phyloP scores from a whole-genome alignment of 2,113 vertebrate species.

The Lates calcarifer region DNA sequence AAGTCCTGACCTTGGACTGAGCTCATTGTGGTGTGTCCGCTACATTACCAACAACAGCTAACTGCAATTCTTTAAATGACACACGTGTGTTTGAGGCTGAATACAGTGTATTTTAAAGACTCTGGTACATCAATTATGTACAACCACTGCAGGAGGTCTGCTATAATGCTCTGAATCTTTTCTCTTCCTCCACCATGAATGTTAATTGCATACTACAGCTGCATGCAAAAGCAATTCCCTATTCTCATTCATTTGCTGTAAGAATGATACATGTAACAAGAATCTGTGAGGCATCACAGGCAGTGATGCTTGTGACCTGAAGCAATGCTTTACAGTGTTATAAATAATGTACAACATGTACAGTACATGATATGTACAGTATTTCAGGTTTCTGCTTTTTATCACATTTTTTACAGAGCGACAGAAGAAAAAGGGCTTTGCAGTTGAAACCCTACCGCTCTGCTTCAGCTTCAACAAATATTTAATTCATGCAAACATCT shows the following conservation, averaged over 20 bases:
- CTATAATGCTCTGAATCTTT: constrained; percentile 30
- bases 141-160: constrained; percentile 48
- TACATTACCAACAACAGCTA: constrained; percentile 51
- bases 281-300: constrained; percentile 4
- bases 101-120: constrained; percentile 33
- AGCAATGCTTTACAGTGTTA: constrained; percentile 4
- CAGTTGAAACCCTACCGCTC: constrained; percentile 25
- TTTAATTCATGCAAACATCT: constrained; percentile 77
- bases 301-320: constrained; percentile 2
- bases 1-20: constrained; percentile 64
- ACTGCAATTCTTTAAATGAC: constrained; percentile 59
- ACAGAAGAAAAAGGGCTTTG: constrained; percentile 31
- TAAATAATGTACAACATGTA: constrained; percentile 40
- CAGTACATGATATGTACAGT: constrained; percentile 1
- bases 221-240: constrained; percentile 25
- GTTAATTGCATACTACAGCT: constrained; percentile 47
- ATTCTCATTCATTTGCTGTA: constrained; percentile 20
- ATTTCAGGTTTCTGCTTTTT: constrained; percentile 29
- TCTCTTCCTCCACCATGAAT: constrained; percentile 44
- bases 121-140: constrained; percentile 64
- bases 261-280: constrained; percentile 5
- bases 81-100: constrained; percentile 36
- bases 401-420: constrained; percentile 28
- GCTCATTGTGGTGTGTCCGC: constrained; percentile 49
- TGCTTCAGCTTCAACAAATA: constrained; percentile 58